Conservation (phyloP, 2,888 invertebrate genomes). For the Pristionchus fissidentatus region DNA sequence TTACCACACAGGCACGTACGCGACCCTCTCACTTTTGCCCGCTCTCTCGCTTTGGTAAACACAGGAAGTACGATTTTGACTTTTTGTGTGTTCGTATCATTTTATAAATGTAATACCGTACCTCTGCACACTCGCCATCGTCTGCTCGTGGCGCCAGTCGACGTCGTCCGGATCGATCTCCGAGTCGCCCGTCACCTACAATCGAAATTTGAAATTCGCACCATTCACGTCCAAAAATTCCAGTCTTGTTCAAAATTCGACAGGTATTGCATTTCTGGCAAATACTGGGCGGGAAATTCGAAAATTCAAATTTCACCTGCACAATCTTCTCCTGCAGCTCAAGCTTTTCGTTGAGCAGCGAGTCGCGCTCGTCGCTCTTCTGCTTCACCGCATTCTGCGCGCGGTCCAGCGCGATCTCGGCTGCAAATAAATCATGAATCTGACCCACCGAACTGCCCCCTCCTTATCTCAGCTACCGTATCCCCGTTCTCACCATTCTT, state of each 20-base stretch:
- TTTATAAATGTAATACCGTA: background rate
- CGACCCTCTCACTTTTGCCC: too few species aligned
- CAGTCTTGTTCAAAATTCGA: too few species aligned
- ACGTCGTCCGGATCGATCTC: conserved; percentile 45
- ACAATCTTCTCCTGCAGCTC: conserved; percentile 49
- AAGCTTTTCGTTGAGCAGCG: conserved; percentile 30
- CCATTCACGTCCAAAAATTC: background rate
- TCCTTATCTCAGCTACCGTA: too few species aligned
- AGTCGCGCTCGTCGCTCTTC: conserved; percentile 43
- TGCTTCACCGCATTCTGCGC: background rate
- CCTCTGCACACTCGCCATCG: conserved; percentile 6
- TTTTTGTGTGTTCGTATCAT: too few species aligned
- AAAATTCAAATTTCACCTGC: conserved; percentile 39
- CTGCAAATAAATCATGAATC: background rate
- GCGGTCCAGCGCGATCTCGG: conserved; percentile 28
- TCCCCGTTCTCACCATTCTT: conserved; percentile 18
- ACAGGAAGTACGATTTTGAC: too few species aligned
- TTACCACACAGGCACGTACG: too few species aligned
- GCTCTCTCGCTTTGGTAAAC: too few species aligned
- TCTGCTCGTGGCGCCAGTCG: conserved; percentile 43
- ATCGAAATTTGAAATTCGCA: background rate
- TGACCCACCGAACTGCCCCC: background rate
- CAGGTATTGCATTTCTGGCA: too few species aligned
- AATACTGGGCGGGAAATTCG: too few species aligned
- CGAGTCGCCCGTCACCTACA: conserved; percentile 17